Evolutionary conservation across 1,140 invertebrate species (phyloP), one percentile per base, ranked within the genome.

Genomic region (Eciton burchellii): DNA sequence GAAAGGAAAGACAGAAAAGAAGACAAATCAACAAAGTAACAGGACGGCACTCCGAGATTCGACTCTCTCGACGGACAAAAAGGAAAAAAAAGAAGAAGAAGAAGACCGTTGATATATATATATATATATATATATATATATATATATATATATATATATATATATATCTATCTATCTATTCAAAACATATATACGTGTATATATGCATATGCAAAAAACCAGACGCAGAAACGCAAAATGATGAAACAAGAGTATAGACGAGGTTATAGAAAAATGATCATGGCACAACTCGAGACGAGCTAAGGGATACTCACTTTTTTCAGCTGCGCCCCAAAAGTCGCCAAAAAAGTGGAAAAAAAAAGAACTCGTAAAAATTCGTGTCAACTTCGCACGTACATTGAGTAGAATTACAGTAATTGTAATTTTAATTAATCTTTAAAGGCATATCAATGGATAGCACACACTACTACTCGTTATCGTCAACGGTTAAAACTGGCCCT

Each of bases 261-360:
- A 70, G n/a, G n/a, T n/a, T 88, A 90, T 88, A 89, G 71, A 85
- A 84, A 84, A 88, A 87, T 88, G 45, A n/a, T 89, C 62, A 89
- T 89, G 88, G 88, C 88, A 90, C 85, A 89, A 88, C 82, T 91
- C 85, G 89, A 89, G 88, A 90, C 88, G 87, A 91, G 88, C 85
- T 89, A 89, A 85, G 88, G 76, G 86, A 91, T 91, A 91, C 91
- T 91, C 91, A 91, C 91, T 90, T 93, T 88, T 91, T 86, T 88
- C 88, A 88, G 89, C 91, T 92, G 93, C 90, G 92, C 93, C 92
- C 92, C 91, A 92, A 93, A 92, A 93, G 93, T 94, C 92, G 93
- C 93, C 93, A 93, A 93, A 94, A 94, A 93, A 93, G 92, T 93
- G 91, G 93, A 90, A 93, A 93, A 93, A 86, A 94, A 93, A n/a